Evolutionary conservation across 2,113 vertebrate genomes (phyloP), one percentile per base, ranked within the genome.

Genomic region (Coracopsis vasa): DNA sequence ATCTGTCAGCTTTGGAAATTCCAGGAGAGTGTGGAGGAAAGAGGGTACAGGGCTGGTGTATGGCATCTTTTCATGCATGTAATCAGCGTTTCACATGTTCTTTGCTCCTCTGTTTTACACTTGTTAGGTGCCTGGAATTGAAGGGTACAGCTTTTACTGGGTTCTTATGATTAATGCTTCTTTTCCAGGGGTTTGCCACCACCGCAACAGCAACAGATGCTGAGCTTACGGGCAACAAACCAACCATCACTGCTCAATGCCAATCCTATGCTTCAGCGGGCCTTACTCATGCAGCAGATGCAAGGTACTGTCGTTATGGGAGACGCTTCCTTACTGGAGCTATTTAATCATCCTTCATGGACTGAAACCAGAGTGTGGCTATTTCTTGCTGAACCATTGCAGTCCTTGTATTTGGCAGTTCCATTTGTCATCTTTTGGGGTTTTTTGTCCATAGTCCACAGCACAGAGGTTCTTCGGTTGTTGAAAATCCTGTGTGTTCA

Each of bases 271-370:
- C 97, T 99, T 65, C 99, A 99, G 96, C 98, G 99, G 37, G 99
- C 99, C 74, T 95, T 99, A 92, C 98, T 99, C 74, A 98, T 99
- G 98, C 99, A 99, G 94, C 99, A 99, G 96, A 98, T 99, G 98
- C 99, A 99, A 98, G 99, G 99, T 99, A 98, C 56, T 73, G 90
- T 89, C 54, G 77, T 83, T 97, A 92, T 61, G 80, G 94, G 96
- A 84, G 56, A 88, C 41, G 73, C 92, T 92, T 58, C 27, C 65
- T 75, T 93, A 42, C 35, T 91, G 86, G 69, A 95, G 82, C 90
- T 96, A 88, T 77, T 89, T 90, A 83, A 74, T 88, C 90, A 80
- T 85, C 47, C 95, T 67, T 94, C 60, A 24, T 79, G 73, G 90
- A 61, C 70, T 80, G 77, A 92, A 86, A 80, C 86, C 47, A 28